Base-by-base conservation (phyloP, 1,140 invertebrate genomes). In the Lysiphlebus fabarum region DNA sequence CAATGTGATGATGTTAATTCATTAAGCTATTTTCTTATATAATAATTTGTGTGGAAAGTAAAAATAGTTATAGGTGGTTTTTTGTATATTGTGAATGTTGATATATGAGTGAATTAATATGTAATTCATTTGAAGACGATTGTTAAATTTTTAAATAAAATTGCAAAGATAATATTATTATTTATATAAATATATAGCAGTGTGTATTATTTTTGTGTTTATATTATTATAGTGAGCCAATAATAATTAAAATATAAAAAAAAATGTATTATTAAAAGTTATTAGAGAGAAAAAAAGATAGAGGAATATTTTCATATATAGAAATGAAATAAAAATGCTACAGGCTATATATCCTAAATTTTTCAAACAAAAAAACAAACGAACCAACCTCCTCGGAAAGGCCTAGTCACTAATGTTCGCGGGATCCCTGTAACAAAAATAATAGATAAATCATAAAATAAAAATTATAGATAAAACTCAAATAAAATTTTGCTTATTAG, bases 381-480 rank as follows among this genome's bases (percentile, higher is more conserved):
- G 67, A 76, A 79, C 76, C 65, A 78, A 79, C 76, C 77, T 78
- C 75, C 76, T 76, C 74, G 73, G 70, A 73, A 77, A 75, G 74
- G 73, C 75, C 75, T 76, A 75, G 75, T 67, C 65, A 74, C 73
- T 75, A 75, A 75, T 70, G 75, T 74, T 72, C 76, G 77, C 65
- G 72, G 72, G 67, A 69, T 67, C 67, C 77, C 77, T 79, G 77
- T 70, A 78, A 79, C 77, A 79, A 75, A 79, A 79, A 79, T 62
- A 26, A 73, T 70, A 74, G 71, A 73, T 68, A 71, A 75, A 75
- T 70, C 68, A 75, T 73, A 73, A 74, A 63, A 75, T n/a, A 26
- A 26, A 65, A 75, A 75, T 72, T 69, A 73, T 74, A 70, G 63
- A 50, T 51, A 70, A 26, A 26, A 70, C 47, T 56, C 64, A 74